Evolutionary conservation across 2,113 vertebrate genomes (phyloP).

Genomic region (Passer domesticus): DNA sequence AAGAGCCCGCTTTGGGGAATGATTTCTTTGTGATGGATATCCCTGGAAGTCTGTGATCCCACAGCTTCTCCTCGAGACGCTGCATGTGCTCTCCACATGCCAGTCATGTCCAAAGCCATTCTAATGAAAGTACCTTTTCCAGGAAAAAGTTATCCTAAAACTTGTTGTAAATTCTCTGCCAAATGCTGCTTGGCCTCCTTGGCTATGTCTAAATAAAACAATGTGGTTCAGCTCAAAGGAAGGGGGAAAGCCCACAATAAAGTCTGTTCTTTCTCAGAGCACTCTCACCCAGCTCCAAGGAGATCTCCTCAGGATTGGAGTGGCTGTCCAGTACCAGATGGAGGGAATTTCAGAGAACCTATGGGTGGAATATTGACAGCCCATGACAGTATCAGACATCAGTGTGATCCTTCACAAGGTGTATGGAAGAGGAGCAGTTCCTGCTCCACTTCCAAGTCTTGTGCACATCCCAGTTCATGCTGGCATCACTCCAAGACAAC

Average conservation of each 20-base stretch:
- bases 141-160: neutral
- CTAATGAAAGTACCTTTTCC: neutral
- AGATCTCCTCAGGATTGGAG: neutral
- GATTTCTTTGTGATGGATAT: neutral
- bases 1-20: neutral
- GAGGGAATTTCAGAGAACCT: neutral
- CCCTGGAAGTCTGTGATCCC: neutral
- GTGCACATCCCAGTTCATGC: neutral
- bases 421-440: neutral
- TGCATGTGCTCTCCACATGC: neutral
- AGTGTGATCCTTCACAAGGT: neutral
- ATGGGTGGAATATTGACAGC: neutral
- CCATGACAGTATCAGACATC: neutral
- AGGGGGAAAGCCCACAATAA: neutral
- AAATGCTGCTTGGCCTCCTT: neutral
- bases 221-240: neutral
- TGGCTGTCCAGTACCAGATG: rapidly evolving
- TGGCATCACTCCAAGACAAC: neutral
- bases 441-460: neutral
- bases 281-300: neutral
- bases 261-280: neutral
- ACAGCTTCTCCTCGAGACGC: neutral
- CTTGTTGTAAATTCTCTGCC: neutral
- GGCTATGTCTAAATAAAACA: neutral
- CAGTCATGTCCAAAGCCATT: neutral